Percentiles rank a stretch among this genome's conserved stretches.
Evolutionary conservation across 2,888 invertebrate species (phyloP).

Genomic region (Aphodius granarius): DNA sequence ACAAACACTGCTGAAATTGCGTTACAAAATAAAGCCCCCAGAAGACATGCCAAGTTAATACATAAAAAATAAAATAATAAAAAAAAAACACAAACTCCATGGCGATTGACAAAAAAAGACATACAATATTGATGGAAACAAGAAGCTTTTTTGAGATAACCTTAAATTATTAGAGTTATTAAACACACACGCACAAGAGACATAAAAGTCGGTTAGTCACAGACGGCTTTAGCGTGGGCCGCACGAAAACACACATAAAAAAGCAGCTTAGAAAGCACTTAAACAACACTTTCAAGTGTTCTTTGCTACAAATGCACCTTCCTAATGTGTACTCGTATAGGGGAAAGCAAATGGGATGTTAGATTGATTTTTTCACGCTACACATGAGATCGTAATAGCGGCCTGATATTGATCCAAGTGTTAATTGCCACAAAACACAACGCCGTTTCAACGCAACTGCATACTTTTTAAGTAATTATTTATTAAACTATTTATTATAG

Average conservation of each 20-base stretch:
- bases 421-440: not conserved
- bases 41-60: conserved; percentile 26
- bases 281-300: not conserved
- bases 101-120: conserved; percentile 34
- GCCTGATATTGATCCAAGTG: not conserved
- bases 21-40: conserved; percentile 22
- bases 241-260: not conserved
- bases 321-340: not conserved
- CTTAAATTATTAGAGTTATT: not conserved
- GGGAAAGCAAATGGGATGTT: not conserved
- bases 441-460: not conserved
- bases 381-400: not conserved
- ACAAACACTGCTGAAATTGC: not conserved
- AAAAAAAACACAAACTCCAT: conserved; percentile 3
- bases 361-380: not conserved
- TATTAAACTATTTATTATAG: too few relatives aligned
- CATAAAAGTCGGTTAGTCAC: not conserved
- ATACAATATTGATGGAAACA: conserved; percentile 52
- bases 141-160: conserved; percentile 37
- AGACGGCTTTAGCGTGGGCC: not conserved
- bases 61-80: conserved; percentile 22
- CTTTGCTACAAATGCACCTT: not conserved
- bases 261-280: not conserved
- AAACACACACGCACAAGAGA: not conserved
- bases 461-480: too few relatives aligned